Evolutionary conservation across 2,888 invertebrate genomes (phyloP), one percentile per base, ranked within the genome.

Genomic region (Trichogramma dendrolimi): DNA sequence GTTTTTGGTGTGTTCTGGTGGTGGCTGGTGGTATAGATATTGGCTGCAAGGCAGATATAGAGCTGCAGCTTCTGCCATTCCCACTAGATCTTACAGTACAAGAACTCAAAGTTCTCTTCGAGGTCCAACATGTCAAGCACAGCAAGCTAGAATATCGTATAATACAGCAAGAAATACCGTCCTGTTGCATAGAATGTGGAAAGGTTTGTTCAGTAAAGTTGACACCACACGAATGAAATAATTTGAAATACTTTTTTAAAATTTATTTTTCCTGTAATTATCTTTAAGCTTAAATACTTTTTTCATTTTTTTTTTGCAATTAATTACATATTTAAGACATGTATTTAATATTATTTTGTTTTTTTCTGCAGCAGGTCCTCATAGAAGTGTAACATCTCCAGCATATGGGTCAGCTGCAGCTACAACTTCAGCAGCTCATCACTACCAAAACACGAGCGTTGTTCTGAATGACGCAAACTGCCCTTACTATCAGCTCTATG

Each of bases 1-100:
- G 76, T 80, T 83, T 71, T 74, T 83, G 71, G 79, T 83, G 47
- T 83, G 83, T 68, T 82, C 82, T 58, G 83, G 83, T 47, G 83
- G 82, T 52, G 81, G 82, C n/a, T 83, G 82, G 81, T 83, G 83
- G 83, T 82, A 82, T 68, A 76, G 82, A 58, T 81, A 81, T 65
- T 81, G 81, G 78, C 71, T 81, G 40, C 80, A 80, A 69, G 79
- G 78, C 40, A 75, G 80, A 61, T 79, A 79, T 63, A 71, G 77
- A 68, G 73, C 77, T 27, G 74, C 75, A 4, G 70, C 77, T 38
- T 73, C 78, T 38, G 69, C 75, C 11, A 72, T 77, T 65, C 75
- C 78, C 46, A 73, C 66, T 47, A 72, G 76, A 65, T 64, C 74
- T 60, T 69, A 75, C 58, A 74, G 67, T 66, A 60, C 73, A 4